Conservation (phyloP, 1,140 invertebrate genomes). For the Neodiprion lecontei region DNA sequence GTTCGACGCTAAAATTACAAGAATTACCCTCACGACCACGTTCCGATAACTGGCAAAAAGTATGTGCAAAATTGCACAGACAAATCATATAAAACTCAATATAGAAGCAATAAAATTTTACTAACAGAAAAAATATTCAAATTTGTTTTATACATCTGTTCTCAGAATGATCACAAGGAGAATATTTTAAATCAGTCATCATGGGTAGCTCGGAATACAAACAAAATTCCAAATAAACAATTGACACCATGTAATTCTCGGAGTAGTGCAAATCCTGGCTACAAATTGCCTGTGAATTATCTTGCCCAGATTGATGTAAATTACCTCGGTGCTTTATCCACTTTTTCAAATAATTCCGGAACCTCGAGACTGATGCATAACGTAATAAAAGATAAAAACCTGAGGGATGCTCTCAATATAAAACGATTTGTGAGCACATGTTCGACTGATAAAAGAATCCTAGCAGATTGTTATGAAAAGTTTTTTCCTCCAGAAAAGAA, state of each 20-base stretch:
- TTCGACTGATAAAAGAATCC: too few species aligned
- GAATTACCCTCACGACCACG: background rate
- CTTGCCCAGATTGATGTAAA: too few species aligned
- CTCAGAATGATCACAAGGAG: background rate
- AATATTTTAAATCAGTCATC: background rate
- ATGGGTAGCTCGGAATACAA: background rate
- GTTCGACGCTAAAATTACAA: conserved; percentile 7
- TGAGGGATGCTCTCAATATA: too few species aligned
- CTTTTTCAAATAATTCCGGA: too few species aligned
- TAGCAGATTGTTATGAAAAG: too few species aligned
- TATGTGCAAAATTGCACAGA: background rate
- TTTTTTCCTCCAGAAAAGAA: too few species aligned
- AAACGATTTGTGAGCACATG: too few species aligned
- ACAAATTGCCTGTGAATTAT: background rate
- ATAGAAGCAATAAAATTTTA: background rate
- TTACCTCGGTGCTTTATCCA: too few species aligned
- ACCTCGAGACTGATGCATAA: too few species aligned
- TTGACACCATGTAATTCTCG: background rate
- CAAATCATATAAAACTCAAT: background rate
- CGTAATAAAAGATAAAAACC: too few species aligned
- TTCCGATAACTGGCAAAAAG: background rate
- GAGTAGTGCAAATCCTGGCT: background rate
- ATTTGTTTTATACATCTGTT: background rate
- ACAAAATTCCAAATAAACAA: background rate
- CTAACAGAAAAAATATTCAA: background rate